Base-by-base conservation (phyloP, 2,797 vertebrate species). In the Oryzias sinensis region DNA sequence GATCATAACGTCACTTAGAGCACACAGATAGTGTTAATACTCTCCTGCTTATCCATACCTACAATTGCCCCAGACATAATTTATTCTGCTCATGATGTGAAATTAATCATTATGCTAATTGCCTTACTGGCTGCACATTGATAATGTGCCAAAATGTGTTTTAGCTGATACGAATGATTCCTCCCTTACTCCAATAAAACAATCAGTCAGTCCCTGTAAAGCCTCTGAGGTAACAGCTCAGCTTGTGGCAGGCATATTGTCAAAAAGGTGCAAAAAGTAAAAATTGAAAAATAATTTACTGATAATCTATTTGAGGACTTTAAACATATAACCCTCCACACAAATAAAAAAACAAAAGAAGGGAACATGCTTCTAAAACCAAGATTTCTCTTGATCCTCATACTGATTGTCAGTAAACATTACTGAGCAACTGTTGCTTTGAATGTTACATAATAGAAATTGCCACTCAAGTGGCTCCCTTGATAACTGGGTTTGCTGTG, bases 111-210 rank as follows among this genome's bases (percentile, higher is more conserved):
- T 81, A 59, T 43, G 47, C 55, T 59, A 59, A 76, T 56, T 71
- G 68, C 67, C 53, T 65, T 43, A 4, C 59, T 61, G 65, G 67
- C 62, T 70, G 68, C 51, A 58, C 74, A 81, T 74, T 75, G 72
- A 83, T 59, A 50, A 60, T 43, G 58, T 76, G 77, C 70, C 70
- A 76, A 65, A 72, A 77, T 54, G 43, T 65, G 58, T 60, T 71
- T 61, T 53, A 45, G 24, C 53, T 77, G 76, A 66, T 53, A 64
- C 25, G 56, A 78, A 77, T 62, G 79, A 81, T 77, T 65, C 22
- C 59, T 57, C 74, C 56, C 49, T 50, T 43, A 59, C 43, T 37
- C 46, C 57, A 43, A 55, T 70, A 59, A 67, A 73, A 63, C 22
- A 58, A 76, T 68, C 29, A 0, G 37, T 80, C 56, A 47, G 56